A percentile compares a stretch with the other conserved stretches of the same genome.
These are phyloP conservation scores for Sebastes paucispinis DNA, from an alignment of 2,797 vertebrate species.

Conservation along the genomic window DNA sequence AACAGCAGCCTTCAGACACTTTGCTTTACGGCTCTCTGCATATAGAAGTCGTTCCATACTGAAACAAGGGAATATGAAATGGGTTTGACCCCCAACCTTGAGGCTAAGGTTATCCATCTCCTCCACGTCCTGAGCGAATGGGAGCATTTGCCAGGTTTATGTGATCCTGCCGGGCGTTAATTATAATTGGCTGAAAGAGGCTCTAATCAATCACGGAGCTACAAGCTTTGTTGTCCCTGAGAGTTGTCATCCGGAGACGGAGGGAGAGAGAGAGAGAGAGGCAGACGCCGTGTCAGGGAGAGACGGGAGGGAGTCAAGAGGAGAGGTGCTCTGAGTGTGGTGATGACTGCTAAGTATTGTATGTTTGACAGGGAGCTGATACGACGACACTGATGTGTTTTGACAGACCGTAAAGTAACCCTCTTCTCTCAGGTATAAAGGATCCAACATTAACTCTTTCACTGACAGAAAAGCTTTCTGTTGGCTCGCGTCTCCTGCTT, in stretches of 20 bases:
- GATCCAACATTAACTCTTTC: conserved; percentile 19
- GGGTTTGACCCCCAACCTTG: conserved; percentile 50
- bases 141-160: conserved; percentile 45
- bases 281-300: conserved; percentile 44
- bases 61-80: conserved; percentile 47
- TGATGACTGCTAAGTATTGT: conserved; percentile 65
- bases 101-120: conserved; percentile 46
- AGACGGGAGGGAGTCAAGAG: conserved; percentile 34
- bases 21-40: conserved; percentile 13
- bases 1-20: conserved; percentile 14
- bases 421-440: conserved; percentile 22
- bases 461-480: background rate
- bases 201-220: conserved; percentile 64
- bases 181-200: conserved; percentile 64
- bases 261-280: conserved; percentile 8
- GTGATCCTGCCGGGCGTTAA: conserved; percentile 57
- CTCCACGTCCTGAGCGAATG: conserved; percentile 9
- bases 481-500: background rate
- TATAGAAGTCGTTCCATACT: conserved; percentile 6
- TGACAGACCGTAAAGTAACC: conserved; percentile 54
- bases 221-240: conserved; percentile 60
- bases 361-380: conserved; percentile 56
- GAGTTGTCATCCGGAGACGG: conserved; percentile 51
- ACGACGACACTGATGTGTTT: conserved; percentile 52
- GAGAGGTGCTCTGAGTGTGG: conserved; percentile 50